Conservation (phyloP, 2,888 invertebrate species). For the Bellardia bayeri region DNA sequence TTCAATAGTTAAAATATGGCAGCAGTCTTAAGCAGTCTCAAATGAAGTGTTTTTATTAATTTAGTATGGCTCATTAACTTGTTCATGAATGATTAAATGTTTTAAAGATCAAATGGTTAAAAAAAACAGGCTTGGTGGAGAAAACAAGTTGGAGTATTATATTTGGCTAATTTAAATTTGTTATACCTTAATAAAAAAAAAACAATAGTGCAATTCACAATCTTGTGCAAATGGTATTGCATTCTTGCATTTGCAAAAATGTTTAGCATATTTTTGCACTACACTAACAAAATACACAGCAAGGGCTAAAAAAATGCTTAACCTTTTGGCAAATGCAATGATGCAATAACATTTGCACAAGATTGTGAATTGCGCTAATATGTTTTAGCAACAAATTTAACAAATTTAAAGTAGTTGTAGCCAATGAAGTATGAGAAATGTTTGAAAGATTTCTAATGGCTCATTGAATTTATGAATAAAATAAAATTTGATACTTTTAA, state of each 20-base stretch:
- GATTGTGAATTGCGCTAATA: too few species aligned
- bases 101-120: conserved; percentile 24
- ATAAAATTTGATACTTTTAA: conserved; percentile 23
- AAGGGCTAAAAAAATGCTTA: too few species aligned
- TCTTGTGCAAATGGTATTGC: too few species aligned
- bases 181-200: too few species aligned
- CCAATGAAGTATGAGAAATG: conserved; percentile 26
- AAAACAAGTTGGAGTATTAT: background rate
- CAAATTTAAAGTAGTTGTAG: background rate
- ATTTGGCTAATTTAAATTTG: too few species aligned
- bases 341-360: too few species aligned
- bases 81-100: conserved; percentile 41
- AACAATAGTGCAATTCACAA: too few species aligned
- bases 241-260: too few species aligned
- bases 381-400: too few species aligned
- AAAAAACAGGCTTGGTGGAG: background rate
- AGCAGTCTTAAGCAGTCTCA: background rate
- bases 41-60: conserved; percentile 11
- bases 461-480: conserved; percentile 46
- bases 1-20: conserved; percentile 35
- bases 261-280: too few species aligned
- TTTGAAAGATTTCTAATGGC: background rate
- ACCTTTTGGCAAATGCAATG: too few species aligned
- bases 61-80: conserved; percentile 62
- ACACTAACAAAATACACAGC: too few species aligned